These are phyloP conservation scores for Erythrolamprus reginae DNA, from an alignment of 2,113 vertebrate species.

Conservation along the genomic window DNA sequence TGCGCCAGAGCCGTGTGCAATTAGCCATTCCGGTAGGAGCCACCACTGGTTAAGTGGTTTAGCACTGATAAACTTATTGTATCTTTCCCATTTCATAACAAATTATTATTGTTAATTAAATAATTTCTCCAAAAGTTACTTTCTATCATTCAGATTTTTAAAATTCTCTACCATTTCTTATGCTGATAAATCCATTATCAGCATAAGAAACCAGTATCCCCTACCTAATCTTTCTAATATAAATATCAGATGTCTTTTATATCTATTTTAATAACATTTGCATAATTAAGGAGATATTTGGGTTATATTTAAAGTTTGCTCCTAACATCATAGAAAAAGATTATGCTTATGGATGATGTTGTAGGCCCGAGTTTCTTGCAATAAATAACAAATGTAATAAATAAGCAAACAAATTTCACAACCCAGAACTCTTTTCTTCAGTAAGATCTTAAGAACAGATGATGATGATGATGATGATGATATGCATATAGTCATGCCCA, in stretches of 20 bases:
- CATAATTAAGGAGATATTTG: not conserved
- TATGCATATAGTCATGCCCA: not conserved
- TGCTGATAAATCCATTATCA: too few relatives aligned
- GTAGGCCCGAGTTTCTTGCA: not conserved
- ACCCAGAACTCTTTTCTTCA: not conserved
- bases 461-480: too few relatives aligned
- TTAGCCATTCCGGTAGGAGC: too few relatives aligned
- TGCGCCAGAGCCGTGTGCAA: too few relatives aligned
- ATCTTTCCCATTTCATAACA: not conserved
- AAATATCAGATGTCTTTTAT: not conserved
- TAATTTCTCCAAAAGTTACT: not conserved
- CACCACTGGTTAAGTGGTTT: too few relatives aligned
- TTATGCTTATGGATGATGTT: not conserved
- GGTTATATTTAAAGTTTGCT: not conserved
- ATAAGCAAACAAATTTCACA: not conserved
- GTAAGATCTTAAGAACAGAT: not conserved
- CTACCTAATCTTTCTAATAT: not conserved
- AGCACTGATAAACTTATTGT: not conserved
- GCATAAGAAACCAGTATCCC: too few relatives aligned
- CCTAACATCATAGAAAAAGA: not conserved
- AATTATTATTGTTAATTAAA: not conserved
- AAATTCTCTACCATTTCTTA: not conserved
- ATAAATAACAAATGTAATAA: not conserved
- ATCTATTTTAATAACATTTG: not conserved
- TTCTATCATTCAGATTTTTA: not conserved